These are phyloP conservation scores for Ophioninae sp. DNA, from an alignment of 2,888 invertebrate genomes.

Conservation along the genomic window DNA sequence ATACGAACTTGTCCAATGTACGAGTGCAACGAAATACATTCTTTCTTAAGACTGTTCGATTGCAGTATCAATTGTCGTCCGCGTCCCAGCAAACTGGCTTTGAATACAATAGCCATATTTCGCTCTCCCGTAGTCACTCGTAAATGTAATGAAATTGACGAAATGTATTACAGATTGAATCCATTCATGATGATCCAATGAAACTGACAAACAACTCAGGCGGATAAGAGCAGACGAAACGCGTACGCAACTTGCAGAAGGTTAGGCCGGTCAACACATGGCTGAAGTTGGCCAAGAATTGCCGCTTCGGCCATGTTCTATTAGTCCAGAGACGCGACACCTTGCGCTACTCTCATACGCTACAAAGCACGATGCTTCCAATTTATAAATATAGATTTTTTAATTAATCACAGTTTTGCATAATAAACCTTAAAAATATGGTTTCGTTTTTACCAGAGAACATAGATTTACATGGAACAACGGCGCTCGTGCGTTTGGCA, in stretches of 20 bases:
- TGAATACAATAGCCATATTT: conserved; percentile 50
- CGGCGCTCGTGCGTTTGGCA: no score
- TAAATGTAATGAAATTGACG: not conserved
- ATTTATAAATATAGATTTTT: not conserved
- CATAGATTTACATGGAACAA: no score
- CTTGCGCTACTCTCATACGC: no score
- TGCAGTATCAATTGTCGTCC: conserved; percentile 29
- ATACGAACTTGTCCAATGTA: conserved; percentile 37
- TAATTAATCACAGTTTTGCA: not conserved
- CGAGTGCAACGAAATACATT: conserved; percentile 4
- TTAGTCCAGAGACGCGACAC: not conserved
- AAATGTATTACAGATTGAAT: not conserved
- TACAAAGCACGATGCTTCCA: not conserved
- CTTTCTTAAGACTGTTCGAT: conserved; percentile 23
- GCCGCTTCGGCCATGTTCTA: not conserved
- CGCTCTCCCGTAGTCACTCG: not conserved
- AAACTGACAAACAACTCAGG: not conserved
- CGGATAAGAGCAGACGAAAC: not conserved
- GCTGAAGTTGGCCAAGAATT: not conserved
- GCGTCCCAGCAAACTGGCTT: conserved; percentile 40
- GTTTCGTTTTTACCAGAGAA: not conserved
- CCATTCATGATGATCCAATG: not conserved
- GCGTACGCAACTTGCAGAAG: not conserved
- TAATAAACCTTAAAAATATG: not conserved
- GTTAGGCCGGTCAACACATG: not conserved